These are phyloP conservation scores for Muscicapa striata DNA, from an alignment of 2,797 vertebrate genomes.

Conservation along the genomic window DNA sequence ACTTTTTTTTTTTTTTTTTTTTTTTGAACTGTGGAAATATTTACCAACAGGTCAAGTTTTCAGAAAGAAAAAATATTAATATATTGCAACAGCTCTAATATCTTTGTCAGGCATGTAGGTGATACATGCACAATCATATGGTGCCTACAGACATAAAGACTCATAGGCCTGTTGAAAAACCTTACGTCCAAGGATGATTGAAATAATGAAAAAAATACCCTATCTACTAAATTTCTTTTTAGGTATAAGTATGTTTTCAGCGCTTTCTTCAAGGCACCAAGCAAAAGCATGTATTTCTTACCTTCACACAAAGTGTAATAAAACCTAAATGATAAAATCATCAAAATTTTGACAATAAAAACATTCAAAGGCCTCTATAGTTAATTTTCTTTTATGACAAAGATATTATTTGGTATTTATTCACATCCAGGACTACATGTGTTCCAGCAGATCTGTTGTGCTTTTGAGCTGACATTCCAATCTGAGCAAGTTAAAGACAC, in stretches of 20 bases:
- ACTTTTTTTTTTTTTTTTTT: neutral
- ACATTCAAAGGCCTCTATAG: neutral
- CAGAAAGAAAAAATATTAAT: neutral
- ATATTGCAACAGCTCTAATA: neutral
- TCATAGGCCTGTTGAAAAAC: neutral
- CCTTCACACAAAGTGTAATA: neutral
- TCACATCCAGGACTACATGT: neutral
- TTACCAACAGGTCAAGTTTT: neutral
- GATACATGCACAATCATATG: rapidly evolving
- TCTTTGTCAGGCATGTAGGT: neutral
- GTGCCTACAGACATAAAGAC: neutral
- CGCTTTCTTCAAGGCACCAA: neutral
- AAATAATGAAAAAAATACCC: rapidly evolving
- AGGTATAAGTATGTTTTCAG: neutral
- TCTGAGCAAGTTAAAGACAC: neutral
- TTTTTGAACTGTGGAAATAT: neutral
- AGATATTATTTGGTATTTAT: neutral
- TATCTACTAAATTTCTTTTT: neutral
- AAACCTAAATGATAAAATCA: neutral
- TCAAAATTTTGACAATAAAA: neutral
- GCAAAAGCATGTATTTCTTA: neutral
- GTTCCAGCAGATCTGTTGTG: neutral
- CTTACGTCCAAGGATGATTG: neutral
- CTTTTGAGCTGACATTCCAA: neutral
- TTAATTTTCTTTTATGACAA: neutral